phyloP scores from a whole-genome alignment of 2,113 vertebrate species.

The Melanotaenia duboulayi region DNA sequence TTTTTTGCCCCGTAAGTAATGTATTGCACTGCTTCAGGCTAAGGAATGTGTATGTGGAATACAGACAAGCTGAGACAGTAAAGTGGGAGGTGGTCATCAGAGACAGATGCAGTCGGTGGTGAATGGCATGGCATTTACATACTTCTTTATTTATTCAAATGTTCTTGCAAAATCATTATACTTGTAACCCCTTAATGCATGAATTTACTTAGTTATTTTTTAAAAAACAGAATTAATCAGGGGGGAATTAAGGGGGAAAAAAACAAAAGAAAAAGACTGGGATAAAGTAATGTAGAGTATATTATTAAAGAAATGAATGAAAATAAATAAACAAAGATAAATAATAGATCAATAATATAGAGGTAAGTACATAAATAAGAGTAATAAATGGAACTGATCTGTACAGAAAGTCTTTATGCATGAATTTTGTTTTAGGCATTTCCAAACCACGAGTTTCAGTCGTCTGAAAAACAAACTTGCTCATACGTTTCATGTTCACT shows the following conservation, averaged over 20 bases:
- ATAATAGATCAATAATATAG: too few relatives aligned
- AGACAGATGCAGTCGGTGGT: not conserved
- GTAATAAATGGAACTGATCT: constrained; percentile 11
- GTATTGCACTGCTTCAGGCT: constrained; percentile 51
- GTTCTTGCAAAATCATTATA: not conserved
- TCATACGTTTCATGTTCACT: constrained; percentile 12
- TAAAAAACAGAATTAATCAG: too few relatives aligned
- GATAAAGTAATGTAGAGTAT: too few relatives aligned
- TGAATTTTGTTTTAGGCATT: not conserved
- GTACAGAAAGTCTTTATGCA: not conserved
- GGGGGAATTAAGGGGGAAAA: too few relatives aligned
- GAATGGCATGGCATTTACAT: not conserved
- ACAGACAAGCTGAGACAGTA: constrained; percentile 70
- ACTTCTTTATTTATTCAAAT: not conserved
- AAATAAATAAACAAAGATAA: too few relatives aligned
- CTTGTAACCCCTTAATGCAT: too few relatives aligned
- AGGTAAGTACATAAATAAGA: too few relatives aligned
- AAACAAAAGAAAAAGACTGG: too few relatives aligned
- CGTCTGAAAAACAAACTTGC: not conserved
- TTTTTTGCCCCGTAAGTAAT: constrained; percentile 32
- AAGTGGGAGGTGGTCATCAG: constrained; percentile 21
- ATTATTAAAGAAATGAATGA: too few relatives aligned
- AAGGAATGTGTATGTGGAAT: constrained; percentile 72
- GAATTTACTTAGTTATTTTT: too few relatives aligned
- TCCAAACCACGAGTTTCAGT: constrained; percentile 18